phyloP scores from a whole-genome alignment of 2,113 vertebrate genomes.

The Pluvianellus socialis region DNA sequence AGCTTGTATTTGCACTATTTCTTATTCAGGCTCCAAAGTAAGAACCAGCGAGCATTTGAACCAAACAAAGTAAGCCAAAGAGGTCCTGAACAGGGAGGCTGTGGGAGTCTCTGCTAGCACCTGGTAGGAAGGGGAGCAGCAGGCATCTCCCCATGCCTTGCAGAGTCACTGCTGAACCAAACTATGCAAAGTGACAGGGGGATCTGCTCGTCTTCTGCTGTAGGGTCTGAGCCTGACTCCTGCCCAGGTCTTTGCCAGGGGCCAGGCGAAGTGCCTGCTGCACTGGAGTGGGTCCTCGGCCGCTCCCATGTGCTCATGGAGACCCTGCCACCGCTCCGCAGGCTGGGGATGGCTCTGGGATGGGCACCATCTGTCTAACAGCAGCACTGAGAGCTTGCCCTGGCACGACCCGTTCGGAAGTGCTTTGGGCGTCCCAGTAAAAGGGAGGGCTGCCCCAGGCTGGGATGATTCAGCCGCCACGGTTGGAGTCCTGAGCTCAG shows the following conservation, averaged over 20 bases:
- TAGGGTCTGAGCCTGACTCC: background rate
- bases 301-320: background rate
- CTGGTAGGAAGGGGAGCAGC: background rate
- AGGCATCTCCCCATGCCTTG: background rate
- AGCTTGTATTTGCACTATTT: slow-evolving; percentile 54
- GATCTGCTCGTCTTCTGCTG: background rate
- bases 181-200: background rate
- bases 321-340: fast-evolving
- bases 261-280: no score
- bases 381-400: background rate
- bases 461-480: background rate
- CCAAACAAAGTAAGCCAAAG: slow-evolving; percentile 38
- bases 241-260: background rate
- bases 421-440: background rate
- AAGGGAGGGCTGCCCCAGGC: background rate
- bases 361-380: no score
- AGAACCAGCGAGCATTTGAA: background rate
- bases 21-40: background rate
- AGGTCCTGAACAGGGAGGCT: background rate
- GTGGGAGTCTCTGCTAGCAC: background rate
- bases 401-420: fast-evolving
- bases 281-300: background rate
- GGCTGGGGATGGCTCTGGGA: fast-evolving
- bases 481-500: background rate
- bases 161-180: background rate